Evolutionary conservation across 2,888 invertebrate species (phyloP).

Genomic region (Sycophila texana): DNA sequence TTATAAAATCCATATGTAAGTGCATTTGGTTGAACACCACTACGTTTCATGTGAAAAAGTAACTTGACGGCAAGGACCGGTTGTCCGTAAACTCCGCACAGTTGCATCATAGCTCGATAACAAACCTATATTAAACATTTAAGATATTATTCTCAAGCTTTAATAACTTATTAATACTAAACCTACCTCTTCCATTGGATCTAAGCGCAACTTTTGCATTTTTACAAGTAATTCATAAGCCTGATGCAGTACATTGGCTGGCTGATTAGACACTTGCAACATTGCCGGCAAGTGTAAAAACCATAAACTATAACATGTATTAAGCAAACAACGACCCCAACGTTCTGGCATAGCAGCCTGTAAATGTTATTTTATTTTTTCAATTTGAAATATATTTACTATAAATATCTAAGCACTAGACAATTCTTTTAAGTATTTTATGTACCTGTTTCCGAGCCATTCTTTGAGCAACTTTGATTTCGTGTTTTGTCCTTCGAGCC

Average conservation of each 20-base stretch:
- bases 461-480: conserved; percentile 94
- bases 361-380: conserved; percentile 50
- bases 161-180: conserved; percentile 7
- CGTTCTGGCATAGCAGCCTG: conserved; percentile 84
- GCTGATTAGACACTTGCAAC: conserved; percentile 79
- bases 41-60: conserved; percentile 93
- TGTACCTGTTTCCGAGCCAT: conserved; percentile 79
- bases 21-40: conserved; percentile 96
- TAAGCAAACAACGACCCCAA: conserved; percentile 94
- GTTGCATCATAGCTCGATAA: conserved; percentile 98
- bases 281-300: conserved; percentile 96
- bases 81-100: conserved; percentile 95
- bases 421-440: too few relatives aligned
- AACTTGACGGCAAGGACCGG: conserved; percentile 96
- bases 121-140: conserved; percentile 82
- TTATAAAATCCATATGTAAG: conserved; percentile 96
- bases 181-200: conserved; percentile 90
- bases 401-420: neutral
- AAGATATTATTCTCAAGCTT: neutral
- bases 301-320: conserved; percentile 95
- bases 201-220: conserved; percentile 89
- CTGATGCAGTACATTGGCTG: conserved; percentile 73
- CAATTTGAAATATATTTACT: neutral
- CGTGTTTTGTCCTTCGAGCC: conserved; percentile 95
- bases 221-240: conserved; percentile 92